These are phyloP conservation scores for Anthopleura sola DNA, from an alignment of 64 coral and sea anemone species.

Conservation along the genomic window DNA sequence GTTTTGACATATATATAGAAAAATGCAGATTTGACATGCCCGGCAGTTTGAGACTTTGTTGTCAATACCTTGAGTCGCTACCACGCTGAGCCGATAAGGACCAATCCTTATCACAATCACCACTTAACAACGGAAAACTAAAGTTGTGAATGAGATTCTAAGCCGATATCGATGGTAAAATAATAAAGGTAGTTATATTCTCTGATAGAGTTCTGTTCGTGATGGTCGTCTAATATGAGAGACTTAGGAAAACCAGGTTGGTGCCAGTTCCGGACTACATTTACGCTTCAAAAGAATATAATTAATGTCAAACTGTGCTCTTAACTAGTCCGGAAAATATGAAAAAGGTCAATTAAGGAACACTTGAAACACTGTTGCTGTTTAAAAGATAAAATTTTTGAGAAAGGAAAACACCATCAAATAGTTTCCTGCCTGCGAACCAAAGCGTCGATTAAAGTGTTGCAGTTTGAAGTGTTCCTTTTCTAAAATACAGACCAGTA, in stretches of 20 bases:
- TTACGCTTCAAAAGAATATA: not conserved
- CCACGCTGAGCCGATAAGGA: conserved; percentile 7
- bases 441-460: not conserved
- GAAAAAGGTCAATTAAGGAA: conserved; percentile 9
- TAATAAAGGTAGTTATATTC: not conserved
- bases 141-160: not conserved
- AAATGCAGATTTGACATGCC: not conserved
- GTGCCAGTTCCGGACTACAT: conserved; percentile 26
- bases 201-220: not conserved
- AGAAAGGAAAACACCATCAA: not conserved
- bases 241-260: not conserved
- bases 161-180: conserved; percentile 10
- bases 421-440: not conserved
- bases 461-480: not conserved
- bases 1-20: no score
- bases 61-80: not conserved
- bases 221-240: not conserved
- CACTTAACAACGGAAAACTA: conserved; percentile 2
- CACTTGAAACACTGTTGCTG: conserved; percentile 1
- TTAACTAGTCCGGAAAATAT: conserved; percentile 9
- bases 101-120: not conserved
- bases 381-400: not conserved
- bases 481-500: not conserved
- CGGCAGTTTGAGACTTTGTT: not conserved
- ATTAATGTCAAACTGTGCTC: not conserved